Evolutionary conservation across 2,888 invertebrate genomes (phyloP), one percentile per base, ranked within the genome.

Genomic region (Cyclophora punctaria): DNA sequence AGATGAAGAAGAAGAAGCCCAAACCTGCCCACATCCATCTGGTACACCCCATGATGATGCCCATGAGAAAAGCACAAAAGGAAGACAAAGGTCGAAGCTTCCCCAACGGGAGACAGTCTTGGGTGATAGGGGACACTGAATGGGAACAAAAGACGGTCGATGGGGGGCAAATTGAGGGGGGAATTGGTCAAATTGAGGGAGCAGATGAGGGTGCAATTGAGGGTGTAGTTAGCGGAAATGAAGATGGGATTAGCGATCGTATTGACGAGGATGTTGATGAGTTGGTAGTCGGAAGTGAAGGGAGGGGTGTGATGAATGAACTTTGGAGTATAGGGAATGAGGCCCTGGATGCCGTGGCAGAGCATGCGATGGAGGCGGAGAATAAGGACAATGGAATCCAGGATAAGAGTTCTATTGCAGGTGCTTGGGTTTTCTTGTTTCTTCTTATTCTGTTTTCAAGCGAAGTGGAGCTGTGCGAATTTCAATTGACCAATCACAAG

Each of bases 11-110:
- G 50, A 83, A 82, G 64, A 84, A 83, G 65, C 70, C 71, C 37
- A 83, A 83, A 37, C 87, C 87, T 0, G 66, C 82, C 0, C 85
- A 83, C 53, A 80, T 87, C 57, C 89, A 88, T 52, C 69, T 87
- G 3, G 59, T 82, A 47, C 80, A 83, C 2, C 81, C 83, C 2
- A 64, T 79, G 41, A 67, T 79, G 72, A 68, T 79, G 63, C 71
- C 72, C 0, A 55, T 71, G 54, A 56, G 69, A 3, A 71, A 71
- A 49, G 64, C 62, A 0, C 71, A 67, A 2, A 75, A 78, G 6
- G 65, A 79, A 37, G 76, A 83, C 33, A 86, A 83, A 84, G 83
- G 84, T 80, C 80, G 78, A 0, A 64, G 62, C n/a, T 80, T 78
- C 52, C 64, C 69, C 3, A 67, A 60, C n/a, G 72, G 66, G 7